phyloP scores from a whole-genome alignment of 2,113 vertebrate genomes.

The Etia nguti region DNA sequence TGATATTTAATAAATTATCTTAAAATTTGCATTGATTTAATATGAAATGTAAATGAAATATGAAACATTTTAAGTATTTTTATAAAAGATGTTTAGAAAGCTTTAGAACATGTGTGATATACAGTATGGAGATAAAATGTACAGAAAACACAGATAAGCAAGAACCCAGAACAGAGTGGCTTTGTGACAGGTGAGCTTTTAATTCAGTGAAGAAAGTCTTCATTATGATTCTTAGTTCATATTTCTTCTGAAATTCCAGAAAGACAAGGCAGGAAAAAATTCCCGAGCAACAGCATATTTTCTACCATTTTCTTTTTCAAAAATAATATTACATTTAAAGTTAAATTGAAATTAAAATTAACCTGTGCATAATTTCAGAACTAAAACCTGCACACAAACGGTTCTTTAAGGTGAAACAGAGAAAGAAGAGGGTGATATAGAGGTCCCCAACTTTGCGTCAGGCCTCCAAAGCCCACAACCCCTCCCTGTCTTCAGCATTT shows the following conservation, averaged over 20 bases:
- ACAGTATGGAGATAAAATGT: background rate
- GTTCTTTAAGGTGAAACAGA: background rate
- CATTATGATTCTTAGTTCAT: background rate
- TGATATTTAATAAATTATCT: background rate
- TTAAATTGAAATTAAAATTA: background rate
- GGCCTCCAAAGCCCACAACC: background rate
- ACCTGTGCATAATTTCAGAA: background rate
- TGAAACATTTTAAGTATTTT: background rate
- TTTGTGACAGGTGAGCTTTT: background rate
- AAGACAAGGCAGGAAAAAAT: background rate
- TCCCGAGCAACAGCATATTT: background rate
- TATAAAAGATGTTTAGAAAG: background rate
- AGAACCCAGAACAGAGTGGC: background rate
- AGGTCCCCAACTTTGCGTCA: background rate
- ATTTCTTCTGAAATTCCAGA: background rate
- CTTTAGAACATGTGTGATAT: background rate
- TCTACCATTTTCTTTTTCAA: background rate
- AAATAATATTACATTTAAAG: background rate
- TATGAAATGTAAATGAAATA: background rate
- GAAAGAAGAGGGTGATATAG: background rate
- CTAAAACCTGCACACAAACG: background rate
- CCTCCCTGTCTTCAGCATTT: background rate
- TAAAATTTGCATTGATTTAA: background rate
- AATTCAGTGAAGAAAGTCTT: background rate
- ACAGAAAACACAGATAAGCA: background rate